These are phyloP conservation scores for Clarias batrachus DNA, from an alignment of 2,113 vertebrate species.

Conservation along the genomic window DNA sequence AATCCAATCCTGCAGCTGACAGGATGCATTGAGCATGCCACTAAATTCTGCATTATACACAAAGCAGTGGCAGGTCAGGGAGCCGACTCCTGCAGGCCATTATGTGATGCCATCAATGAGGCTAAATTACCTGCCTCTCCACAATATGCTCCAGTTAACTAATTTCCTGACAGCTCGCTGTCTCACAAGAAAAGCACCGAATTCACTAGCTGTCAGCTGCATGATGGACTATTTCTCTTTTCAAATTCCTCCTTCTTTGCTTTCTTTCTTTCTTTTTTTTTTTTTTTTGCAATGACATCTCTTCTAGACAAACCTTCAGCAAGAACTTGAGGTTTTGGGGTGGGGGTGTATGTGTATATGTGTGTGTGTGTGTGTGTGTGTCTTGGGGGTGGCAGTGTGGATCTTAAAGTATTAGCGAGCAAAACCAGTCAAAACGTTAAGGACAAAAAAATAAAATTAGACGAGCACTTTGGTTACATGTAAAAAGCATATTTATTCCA, in stretches of 20 bases:
- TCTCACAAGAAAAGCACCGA: constrained; percentile 61
- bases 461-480: neutral
- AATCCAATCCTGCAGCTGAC: constrained; percentile 79
- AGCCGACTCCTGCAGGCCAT: constrained; percentile 73
- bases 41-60: constrained; percentile 76
- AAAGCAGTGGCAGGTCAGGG: constrained; percentile 78
- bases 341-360: neutral
- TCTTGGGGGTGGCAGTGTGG: neutral
- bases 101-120: constrained; percentile 71
- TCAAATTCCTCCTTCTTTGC: constrained; percentile 44
- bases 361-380: neutral
- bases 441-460: neutral
- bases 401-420: constrained; percentile 1
- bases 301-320: constrained; percentile 44
- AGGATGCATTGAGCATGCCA: constrained; percentile 79
- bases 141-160: constrained; percentile 75
- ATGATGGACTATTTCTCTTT: constrained; percentile 62
- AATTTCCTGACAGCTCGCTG: constrained; percentile 71
- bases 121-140: constrained; percentile 75
- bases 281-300: constrained; percentile 22
- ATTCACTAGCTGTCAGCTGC: constrained; percentile 71
- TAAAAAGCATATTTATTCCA: neutral
- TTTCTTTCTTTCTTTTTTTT: neutral
- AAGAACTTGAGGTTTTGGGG: neutral
- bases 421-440: neutral